Conservation (phyloP, 2,888 invertebrate species). For the Lepidocyrtinus sp. region DNA sequence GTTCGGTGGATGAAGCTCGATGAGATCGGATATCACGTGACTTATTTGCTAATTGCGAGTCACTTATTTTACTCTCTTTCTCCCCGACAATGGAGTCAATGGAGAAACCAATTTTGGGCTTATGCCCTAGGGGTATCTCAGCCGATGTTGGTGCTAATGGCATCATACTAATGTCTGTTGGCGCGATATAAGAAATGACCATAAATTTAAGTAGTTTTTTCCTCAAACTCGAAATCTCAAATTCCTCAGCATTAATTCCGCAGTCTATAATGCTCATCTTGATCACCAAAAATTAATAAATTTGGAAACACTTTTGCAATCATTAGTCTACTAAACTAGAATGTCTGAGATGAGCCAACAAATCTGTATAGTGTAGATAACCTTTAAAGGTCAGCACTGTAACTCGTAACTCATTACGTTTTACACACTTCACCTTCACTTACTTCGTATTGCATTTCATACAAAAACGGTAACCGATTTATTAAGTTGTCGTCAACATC, state of each 20-base stretch:
- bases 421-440: constrained; percentile 7
- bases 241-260: background rate
- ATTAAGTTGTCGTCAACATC: constrained; percentile 15
- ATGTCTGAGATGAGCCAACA: too few relatives aligned
- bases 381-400: constrained; percentile 1
- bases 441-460: constrained; percentile 1
- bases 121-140: constrained; percentile 86
- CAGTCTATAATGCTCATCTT: constrained; percentile 2
- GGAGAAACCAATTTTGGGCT: constrained; percentile 94
- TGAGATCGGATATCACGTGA: constrained; percentile 14
- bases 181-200: constrained; percentile 3
- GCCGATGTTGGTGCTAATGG: constrained; percentile 75
- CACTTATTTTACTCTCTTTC: constrained; percentile 43
- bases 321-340: constrained; percentile 11
- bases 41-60: constrained; percentile 13
- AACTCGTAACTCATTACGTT: background rate
- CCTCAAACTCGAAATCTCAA: background rate
- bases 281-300: background rate
- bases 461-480: background rate
- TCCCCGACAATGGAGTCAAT: constrained; percentile 91
- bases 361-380: too few relatives aligned
- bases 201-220: background rate
- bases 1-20: constrained; percentile 35
- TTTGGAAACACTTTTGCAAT: background rate
- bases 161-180: constrained; percentile 29